phyloP scores from a whole-genome alignment of 1,140 invertebrate species.

The Berghia stephanieae region DNA sequence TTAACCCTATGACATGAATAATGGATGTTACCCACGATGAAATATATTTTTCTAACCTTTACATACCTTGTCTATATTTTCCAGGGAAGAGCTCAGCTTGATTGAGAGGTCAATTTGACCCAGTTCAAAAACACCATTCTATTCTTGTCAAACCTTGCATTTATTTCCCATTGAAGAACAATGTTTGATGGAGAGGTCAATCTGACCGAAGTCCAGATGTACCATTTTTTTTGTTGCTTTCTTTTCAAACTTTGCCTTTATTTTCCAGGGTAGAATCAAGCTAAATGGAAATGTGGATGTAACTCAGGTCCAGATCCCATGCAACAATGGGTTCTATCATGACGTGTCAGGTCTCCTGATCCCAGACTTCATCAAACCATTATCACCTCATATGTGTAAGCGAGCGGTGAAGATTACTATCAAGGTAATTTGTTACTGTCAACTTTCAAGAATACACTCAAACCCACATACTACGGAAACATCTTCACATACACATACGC shows the following conservation, averaged over 20 bases:
- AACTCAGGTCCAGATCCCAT: constrained; percentile 53
- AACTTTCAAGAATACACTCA: too few relatives aligned
- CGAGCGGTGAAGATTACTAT: constrained; percentile 31
- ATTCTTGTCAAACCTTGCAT: not conserved
- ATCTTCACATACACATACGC: too few relatives aligned
- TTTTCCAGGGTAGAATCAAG: constrained; percentile 48
- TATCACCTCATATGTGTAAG: constrained; percentile 52
- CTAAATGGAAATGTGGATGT: constrained; percentile 46
- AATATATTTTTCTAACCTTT: too few relatives aligned
- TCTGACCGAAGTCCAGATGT: too few relatives aligned
- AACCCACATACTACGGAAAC: too few relatives aligned
- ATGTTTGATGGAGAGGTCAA: not conserved
- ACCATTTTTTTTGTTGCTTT: too few relatives aligned
- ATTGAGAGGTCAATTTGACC: not conserved
- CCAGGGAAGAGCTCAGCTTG: too few relatives aligned
- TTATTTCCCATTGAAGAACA: not conserved
- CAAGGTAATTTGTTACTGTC: constrained; percentile 40
- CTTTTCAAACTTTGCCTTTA: too few relatives aligned
- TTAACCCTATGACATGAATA: too few relatives aligned
- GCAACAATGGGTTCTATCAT: constrained; percentile 50
- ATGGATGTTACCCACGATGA: too few relatives aligned
- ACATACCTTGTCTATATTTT: too few relatives aligned
- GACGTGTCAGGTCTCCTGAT: constrained; percentile 50
- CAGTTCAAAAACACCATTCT: not conserved
- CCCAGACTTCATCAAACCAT: constrained; percentile 39